Evolutionary conservation across 1,140 invertebrate species (phyloP), one percentile per base, ranked within the genome.

Genomic region (Apis dorsata): DNA sequence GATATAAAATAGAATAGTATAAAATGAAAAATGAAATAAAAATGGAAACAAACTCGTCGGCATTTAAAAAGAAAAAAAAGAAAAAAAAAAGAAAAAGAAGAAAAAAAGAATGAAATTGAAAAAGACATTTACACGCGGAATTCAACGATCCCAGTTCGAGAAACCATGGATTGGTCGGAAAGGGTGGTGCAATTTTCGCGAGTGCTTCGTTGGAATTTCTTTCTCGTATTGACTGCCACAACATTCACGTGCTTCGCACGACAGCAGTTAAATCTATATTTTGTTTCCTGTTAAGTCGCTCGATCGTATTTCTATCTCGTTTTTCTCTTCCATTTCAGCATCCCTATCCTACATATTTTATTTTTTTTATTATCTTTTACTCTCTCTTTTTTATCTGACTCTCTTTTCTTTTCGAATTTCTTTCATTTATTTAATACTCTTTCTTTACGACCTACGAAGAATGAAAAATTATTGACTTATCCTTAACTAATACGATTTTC

Each of bases 161-260:
- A 17, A 49, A 49, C 15, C 34, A 74, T 34, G 72, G 44, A 60
- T 49, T 49, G 72, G 19, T 10, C 1, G 9, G 13, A 34, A n/a
- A 62, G 49, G 15, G 9, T 13, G 34, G 19, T 57, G 57, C 57
- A 74, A 62, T 74, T 60, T 60, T n/a, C 72, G 34, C 57, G 21
- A 74, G 57, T 74, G 19, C 34, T 34, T 74, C 57, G 72, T 19
- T 44, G 34, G 57, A 62, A 74, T 62, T 60, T 59, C 57, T 51
- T 34, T n/a, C 28, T 57, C 21, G 17, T n/a, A 60, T 19, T 8
- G 34, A 7, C 57, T 21, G 21, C 9, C 11, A 49, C 57, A 15
- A 74, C 21, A 21, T 13, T 17, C 44, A 19, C 57, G 57, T 44
- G 55, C 24, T 8, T 8, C 2, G 11, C 28, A 34, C 17, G 55